phyloP scores from a whole-genome alignment of 1,140 invertebrate genomes.

The Ctenoplectra terminalis region DNA sequence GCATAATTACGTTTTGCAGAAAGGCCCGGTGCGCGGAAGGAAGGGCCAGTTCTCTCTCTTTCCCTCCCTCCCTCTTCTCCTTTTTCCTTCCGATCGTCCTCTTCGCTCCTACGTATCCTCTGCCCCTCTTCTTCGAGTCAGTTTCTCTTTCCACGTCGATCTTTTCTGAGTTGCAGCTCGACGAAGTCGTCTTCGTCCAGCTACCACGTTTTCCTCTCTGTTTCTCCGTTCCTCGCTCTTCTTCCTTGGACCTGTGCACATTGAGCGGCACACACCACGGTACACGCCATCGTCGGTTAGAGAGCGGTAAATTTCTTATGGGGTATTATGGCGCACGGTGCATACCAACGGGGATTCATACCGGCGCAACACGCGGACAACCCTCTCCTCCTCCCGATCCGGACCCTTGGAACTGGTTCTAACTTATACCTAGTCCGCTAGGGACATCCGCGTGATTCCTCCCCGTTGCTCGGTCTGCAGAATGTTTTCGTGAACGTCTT shows the following conservation, averaged over 20 bases:
- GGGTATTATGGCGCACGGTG: slow-evolving; percentile 77
- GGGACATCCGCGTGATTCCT: slow-evolving; percentile 39
- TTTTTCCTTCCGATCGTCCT: not conserved
- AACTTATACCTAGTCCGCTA: slow-evolving; percentile 50
- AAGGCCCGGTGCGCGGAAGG: slow-evolving; percentile 65
- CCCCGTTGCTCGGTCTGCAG: not conserved
- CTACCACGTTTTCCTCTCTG: slow-evolving; percentile 12
- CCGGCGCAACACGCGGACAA: slow-evolving; percentile 71
- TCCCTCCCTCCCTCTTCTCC: slow-evolving; percentile 11
- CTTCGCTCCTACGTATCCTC: not conserved
- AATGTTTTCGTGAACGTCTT: slow-evolving; percentile 6
- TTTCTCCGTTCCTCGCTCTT: slow-evolving; percentile 8
- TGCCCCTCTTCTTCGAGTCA: not conserved
- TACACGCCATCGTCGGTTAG: slow-evolving; percentile 70
- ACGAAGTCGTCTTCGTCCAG: not conserved
- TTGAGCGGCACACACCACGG: slow-evolving; percentile 25
- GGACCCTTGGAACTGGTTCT: slow-evolving; percentile 73
- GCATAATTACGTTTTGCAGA: slow-evolving; percentile 81
- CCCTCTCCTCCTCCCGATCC: slow-evolving; percentile 53
- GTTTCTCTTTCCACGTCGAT: slow-evolving; percentile 42
- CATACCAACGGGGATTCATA: slow-evolving; percentile 78
- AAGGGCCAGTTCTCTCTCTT: slow-evolving; percentile 51
- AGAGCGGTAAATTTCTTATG: slow-evolving; percentile 80
- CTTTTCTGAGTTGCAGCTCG: slow-evolving; percentile 41
- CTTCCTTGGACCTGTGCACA: slow-evolving; percentile 34